Evolutionary conservation across 2,797 vertebrate genomes (phyloP), one percentile per base, ranked within the genome.

Genomic region (Kryptolebias ocellatus): DNA sequence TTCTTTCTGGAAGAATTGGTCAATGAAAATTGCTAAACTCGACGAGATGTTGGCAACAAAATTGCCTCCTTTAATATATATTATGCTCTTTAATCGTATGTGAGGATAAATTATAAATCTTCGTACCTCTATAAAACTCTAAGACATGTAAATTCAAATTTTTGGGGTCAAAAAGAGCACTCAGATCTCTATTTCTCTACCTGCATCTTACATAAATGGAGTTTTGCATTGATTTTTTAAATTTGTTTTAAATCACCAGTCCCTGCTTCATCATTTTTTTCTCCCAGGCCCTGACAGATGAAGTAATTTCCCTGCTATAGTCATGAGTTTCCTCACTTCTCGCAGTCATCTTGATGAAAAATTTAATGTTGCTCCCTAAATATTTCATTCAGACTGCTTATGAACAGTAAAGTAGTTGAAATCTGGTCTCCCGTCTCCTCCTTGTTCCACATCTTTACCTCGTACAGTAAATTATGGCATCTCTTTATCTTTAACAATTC

Each of bases 351-450:
- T 60, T 76, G 71, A 90, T 93, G 69, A 91, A 92, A 91, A 80
- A 91, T 92, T 84, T 58, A 91, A 83, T 84, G 84, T 81, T 75
- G 39, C 37, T 58, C 60, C 44, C 44, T 93, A 45, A 89, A 92
- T 91, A 89, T 91, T 90, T 91, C 56, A 90, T 89, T 92, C 59
- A 90, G 89, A 55, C 61, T 51, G 53, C 80, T 73, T 74, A 81
- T 80, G 83, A 84, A 79, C 47, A 45, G 66, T 54, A 64, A 83
- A 74, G 49, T 70, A 72, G 72, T 69, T 74, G 56, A 79, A 79
- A 76, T 76, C 58, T 62, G 70, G 62, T 76, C 63, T 83, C 56
- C 80, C 74, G 70, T 53, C 59, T 37, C 37, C 49, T 67, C 54
- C 78, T 76, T 80, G 62, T 84, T 80, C n/a, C 39, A 70, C 72